Base-by-base conservation (phyloP, 2,888 invertebrate genomes). In the Dryocosmus kuriphilus region DNA sequence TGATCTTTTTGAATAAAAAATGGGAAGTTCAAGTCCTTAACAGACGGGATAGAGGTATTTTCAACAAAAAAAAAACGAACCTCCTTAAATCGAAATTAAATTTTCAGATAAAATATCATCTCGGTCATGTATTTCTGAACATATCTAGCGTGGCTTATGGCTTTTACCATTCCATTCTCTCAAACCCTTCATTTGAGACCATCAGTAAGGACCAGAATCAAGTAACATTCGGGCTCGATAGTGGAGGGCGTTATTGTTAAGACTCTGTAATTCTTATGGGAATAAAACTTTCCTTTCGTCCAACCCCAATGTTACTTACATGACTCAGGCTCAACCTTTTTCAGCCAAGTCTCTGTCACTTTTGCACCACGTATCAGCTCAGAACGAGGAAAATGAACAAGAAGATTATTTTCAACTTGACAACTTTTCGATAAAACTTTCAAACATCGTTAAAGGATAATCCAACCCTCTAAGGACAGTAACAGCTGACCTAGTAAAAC, bases 261-360 rank as follows among this genome's bases (percentile, higher is more conserved):
- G 41, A 71, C 30, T 46, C 51, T 71, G 51, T 46, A 71, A 71
- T 71, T 71, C 71, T 71, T 71, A 41, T 51, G 71, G 51, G 71
- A 71, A 71, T 51, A 71, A 46, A 71, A 71, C 11, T 71, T 71
- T 71, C 71, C 30, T 51, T 71, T 51, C 51, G 30, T 71, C 14
- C 71, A 71, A 71, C 71, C 71, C 51, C 46, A 71, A 51, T 30
- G 71, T 71, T 71, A 71, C 46, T 71, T 71, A 71, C 30, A 71
- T 71, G 71, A 67, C 46, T 67, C 67, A 41, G 67, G 24, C 9
- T 46, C 41, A 27, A 19, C 67, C 46, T 67, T 30, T 41, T 67
- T 38, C 65, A 65, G 38, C 22, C 22, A 22, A 67, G 67, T 19
- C 67, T 41, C 67, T 67, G 46, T 67, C 67, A 46, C 41, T 67